Evolutionary conservation across 2,888 invertebrate genomes (phyloP), one percentile per base, ranked within the genome.

Genomic region (Apodemia duryi): DNA sequence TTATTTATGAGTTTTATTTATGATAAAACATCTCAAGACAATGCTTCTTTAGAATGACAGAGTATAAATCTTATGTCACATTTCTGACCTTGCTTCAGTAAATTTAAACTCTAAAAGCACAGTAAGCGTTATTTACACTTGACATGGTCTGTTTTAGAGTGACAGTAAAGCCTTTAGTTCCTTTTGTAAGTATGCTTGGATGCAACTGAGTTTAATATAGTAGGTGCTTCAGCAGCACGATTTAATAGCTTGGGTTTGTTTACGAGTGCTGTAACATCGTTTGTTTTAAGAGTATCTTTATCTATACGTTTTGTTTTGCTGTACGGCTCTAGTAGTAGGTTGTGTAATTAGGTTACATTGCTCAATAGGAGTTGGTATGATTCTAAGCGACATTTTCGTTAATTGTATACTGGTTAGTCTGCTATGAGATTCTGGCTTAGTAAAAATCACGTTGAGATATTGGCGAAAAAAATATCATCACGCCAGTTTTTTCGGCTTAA

Each of bases 241-340:
- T 60, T 60, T 60, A 60, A 32, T 60, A 60, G 57, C 29, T 32
- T 6, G 57, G 57, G 41, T 43, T n/a, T 62, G 51, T 69, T 67
- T 65, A 68, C 63, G 63, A 69, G 63, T 63, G 67, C 65, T 62
- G 49, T 49, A 49, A 64, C 60, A 66, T 66, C 63, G 70, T 70
- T 70, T 67, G 66, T 69, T 70, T 66, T 65, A 66, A 68, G 67
- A 63, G 61, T 41, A 63, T 67, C 66, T 67, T 65, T 43, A 61
- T 67, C 64, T 32, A 57, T 57, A 28, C 11, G 10, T 54, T 54
- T 2, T 54, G 29, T n/a, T 60, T 60, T 60, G 32, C 13, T 60
- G 51, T 69, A 64, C 66, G 67, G 57, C 49, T 64, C 66, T 65
- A 13, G 28, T 54, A 29, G 10, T 5, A 9, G 29, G 3, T 54